Percentiles rank a stretch among this genome's conserved stretches.
phyloP scores from a whole-genome alignment of 2,797 vertebrate species.

The Vespertilio murinus region DNA sequence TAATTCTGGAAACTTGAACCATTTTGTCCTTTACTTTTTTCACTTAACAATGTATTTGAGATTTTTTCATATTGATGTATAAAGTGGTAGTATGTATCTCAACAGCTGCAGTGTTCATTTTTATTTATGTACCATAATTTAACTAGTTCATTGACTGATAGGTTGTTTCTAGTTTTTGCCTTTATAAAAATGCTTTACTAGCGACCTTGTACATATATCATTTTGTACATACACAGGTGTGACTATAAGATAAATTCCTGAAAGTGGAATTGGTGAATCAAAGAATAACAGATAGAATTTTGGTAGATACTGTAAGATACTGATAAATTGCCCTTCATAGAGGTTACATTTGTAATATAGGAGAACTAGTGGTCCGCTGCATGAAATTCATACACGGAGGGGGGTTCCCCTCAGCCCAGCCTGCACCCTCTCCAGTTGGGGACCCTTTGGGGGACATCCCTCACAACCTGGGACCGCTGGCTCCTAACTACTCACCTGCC shows the following conservation, averaged over 20 bases:
- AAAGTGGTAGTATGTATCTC: background rate
- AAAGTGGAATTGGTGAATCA: background rate
- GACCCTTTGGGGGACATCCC: too few relatives aligned
- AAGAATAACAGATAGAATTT: background rate
- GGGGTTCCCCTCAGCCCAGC: too few relatives aligned
- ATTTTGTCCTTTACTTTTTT: background rate
- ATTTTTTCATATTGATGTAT: background rate
- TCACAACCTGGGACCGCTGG: too few relatives aligned
- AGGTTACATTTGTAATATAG: background rate
- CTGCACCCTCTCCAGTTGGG: too few relatives aligned
- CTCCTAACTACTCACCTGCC: too few relatives aligned
- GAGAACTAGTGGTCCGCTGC: background rate
- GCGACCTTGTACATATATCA: background rate
- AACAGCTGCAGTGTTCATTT: background rate
- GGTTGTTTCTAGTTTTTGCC: background rate
- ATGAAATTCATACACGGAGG: too few relatives aligned
- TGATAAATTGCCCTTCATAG: background rate
- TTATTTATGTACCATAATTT: background rate
- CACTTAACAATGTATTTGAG: background rate
- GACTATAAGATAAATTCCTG: background rate
- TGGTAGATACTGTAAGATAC: background rate
- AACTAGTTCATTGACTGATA: background rate
- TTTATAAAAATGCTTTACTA: background rate
- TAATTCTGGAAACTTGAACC: background rate
- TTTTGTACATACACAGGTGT: background rate